Percentiles rank a stretch among this genome's conserved stretches.
Evolutionary conservation across 2,113 vertebrate genomes (phyloP).

Genomic region (Daphoenositta chrysoptera): DNA sequence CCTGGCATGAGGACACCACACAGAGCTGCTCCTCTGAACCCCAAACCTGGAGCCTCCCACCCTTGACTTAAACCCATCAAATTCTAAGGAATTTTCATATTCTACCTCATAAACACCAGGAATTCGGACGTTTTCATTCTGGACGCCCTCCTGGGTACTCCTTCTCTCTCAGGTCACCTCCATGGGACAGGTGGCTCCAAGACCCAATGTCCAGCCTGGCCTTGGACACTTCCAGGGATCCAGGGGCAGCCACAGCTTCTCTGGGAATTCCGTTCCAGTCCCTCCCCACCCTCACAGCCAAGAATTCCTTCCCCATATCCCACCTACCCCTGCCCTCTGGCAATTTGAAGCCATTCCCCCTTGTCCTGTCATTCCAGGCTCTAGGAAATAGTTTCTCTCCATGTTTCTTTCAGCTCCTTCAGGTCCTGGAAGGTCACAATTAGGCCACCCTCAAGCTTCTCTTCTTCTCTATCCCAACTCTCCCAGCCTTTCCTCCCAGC

Average conservation of each 20-base stretch:
- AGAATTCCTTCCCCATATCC: neutral
- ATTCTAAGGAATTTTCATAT: neutral
- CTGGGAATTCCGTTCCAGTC: neutral
- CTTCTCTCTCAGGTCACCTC: neutral
- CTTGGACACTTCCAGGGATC: neutral
- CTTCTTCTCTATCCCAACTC: neutral
- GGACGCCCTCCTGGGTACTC: neutral
- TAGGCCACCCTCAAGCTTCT: neutral
- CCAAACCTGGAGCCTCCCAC: neutral
- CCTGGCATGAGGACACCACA: neutral
- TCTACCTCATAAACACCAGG: neutral
- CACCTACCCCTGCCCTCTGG: rapidly evolving
- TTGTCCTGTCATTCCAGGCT: neutral
- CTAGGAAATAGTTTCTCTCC: neutral
- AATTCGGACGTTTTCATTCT: neutral
- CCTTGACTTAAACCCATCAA: neutral
- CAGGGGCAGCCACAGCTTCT: neutral
- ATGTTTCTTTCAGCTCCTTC: neutral
- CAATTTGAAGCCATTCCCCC: neutral
- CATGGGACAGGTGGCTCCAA: neutral
- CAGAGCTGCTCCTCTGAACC: neutral
- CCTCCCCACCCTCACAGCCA: neutral
- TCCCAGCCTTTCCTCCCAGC: neutral
- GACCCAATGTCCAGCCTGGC: neutral
- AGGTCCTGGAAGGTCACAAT: neutral